Evolutionary conservation across 2,888 invertebrate species (phyloP), one percentile per base, ranked within the genome.

Genomic region (Dendrolimus pini): DNA sequence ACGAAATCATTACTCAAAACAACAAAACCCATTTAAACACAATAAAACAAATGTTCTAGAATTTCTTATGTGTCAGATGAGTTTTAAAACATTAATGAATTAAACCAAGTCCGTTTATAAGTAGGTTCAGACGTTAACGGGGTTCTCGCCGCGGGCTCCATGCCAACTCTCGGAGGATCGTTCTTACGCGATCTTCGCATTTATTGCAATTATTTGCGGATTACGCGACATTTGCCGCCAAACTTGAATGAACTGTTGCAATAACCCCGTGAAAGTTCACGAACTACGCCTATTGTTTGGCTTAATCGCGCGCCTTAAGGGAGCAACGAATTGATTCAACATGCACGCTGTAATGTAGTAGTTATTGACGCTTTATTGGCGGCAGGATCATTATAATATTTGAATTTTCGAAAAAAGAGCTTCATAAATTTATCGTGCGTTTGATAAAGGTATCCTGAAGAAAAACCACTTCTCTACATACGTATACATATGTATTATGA

Each of bases 201-300:
- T 80, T 78, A 78, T 79, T 79, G 75, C 77, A 80, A 82, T 82
- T 77, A 81, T 81, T 79, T 71, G 71, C 67, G 75, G 72, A 75
- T 77, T 73, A 66, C 67, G 65, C 65, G 65, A 73, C 66, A 63
- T 62, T 59, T 70, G 62, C 64, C 67, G 62, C 65, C 65, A 62
- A 68, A 69, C 66, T 66, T 65, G 67, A 71, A 75, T 74, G 69
- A 68, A 69, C 69, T 66, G 66, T 62, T 60, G 62, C 60, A 62
- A 63, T 64, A 66, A 67, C 64, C 63, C 62, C 62, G 65, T 65
- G 60, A 60, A 66, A 59, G 60, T 62, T 57, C 53, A 41, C 56
- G 47, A 9, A 54, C 54, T 52, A 60, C 54, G 61, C 56, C 12
- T 12, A 47, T 47, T 47, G 47, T 12, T 47, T 47, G 47, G 47